Conservation (phyloP, 2,113 vertebrate genomes). For the Odontesthes bonariensis region DNA sequence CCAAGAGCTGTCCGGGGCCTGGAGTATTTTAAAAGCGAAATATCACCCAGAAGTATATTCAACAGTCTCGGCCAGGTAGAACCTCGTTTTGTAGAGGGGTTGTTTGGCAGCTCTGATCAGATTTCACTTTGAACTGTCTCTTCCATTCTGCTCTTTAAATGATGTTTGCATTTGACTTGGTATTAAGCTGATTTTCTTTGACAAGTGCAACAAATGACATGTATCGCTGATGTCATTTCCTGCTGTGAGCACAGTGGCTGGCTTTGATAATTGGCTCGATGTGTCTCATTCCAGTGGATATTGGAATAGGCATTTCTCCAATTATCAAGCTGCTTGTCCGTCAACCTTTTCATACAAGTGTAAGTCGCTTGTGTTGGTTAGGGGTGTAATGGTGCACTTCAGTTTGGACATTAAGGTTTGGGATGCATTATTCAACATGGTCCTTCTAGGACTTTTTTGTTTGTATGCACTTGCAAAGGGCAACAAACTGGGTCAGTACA, state of each 20-base stretch:
- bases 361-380: slow-evolving; percentile 70
- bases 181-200: slow-evolving; percentile 71
- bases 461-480: no score
- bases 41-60: background rate
- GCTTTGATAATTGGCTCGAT: slow-evolving; percentile 80
- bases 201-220: slow-evolving; percentile 75
- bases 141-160: slow-evolving; percentile 62
- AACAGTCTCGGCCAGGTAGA: slow-evolving; percentile 29
- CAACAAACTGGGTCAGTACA: no score
- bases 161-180: slow-evolving; percentile 70
- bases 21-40: background rate
- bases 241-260: slow-evolving; percentile 69
- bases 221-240: slow-evolving; percentile 77
- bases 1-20: background rate
- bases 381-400: slow-evolving; percentile 56
- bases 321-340: slow-evolving; percentile 82
- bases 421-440: slow-evolving; percentile 27
- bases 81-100: slow-evolving; percentile 16
- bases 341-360: slow-evolving; percentile 73
- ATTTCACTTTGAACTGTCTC: slow-evolving; percentile 68
- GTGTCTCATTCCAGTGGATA: slow-evolving; percentile 66
- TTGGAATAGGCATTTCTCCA: slow-evolving; percentile 73
- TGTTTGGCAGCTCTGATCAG: slow-evolving; percentile 74
- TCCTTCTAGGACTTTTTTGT: background rate
- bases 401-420: slow-evolving; percentile 52